Percentiles rank a stretch among this genome's conserved stretches.
Evolutionary conservation across 2,797 vertebrate species (phyloP).

Genomic region (Ataeniobius toweri): DNA sequence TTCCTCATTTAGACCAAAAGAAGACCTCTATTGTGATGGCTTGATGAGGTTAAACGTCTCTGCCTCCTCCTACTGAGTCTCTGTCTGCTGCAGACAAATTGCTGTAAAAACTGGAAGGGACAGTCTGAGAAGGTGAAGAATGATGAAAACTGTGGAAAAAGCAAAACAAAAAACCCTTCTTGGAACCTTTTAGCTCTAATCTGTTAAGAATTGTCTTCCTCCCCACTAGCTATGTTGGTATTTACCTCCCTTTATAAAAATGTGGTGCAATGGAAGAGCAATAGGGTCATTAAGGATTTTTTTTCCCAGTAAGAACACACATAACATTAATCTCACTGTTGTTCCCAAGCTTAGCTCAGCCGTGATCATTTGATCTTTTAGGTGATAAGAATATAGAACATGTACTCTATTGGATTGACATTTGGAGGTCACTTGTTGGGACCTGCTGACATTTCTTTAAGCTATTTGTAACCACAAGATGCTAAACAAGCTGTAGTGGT

Average conservation of each 20-base stretch:
- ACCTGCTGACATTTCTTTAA: conserved; percentile 5
- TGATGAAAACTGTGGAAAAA: conserved; percentile 34
- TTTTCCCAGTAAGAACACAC: conserved; percentile 2
- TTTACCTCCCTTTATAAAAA: conserved; percentile 34
- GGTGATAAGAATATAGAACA: neutral
- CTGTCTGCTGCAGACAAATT: conserved; percentile 29
- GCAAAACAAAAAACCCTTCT: conserved; percentile 2
- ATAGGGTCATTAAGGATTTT: conserved; percentile 1
- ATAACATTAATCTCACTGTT: conserved; percentile 3
- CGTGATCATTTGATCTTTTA: neutral
- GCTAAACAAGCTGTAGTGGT: neutral
- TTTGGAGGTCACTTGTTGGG: conserved; percentile 2
- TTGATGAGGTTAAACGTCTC: conserved; percentile 60
- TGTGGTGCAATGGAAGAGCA: conserved; percentile 16
- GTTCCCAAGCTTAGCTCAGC: neutral
- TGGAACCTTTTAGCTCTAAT: conserved; percentile 17
- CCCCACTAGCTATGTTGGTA: conserved; percentile 25
- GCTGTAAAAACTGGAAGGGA: conserved; percentile 3
- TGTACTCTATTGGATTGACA: neutral
- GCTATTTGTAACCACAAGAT: neutral
- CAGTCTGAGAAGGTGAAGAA: conserved; percentile 8
- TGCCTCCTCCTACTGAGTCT: conserved; percentile 12
- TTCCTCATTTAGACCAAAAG: conserved; percentile 48
- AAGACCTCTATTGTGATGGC: conserved; percentile 47
- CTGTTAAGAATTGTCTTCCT: conserved; percentile 35